phyloP scores from a whole-genome alignment of 1,140 invertebrate genomes.

The Pseudomyrmex concolor region DNA sequence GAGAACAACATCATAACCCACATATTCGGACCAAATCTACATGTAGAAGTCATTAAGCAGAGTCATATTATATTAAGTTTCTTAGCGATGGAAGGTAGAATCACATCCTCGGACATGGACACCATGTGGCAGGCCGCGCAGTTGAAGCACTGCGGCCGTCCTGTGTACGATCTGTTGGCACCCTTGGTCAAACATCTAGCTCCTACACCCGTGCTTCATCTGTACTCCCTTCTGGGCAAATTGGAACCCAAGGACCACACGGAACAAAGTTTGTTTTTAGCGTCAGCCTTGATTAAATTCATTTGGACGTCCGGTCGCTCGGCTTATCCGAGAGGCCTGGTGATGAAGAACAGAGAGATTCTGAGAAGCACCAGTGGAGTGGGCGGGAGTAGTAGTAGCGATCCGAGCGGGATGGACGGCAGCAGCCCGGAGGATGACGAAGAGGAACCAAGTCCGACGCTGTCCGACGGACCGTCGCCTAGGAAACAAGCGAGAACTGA shows the following conservation, averaged over 20 bases:
- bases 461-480: slow-evolving; percentile 84
- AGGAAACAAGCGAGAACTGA: slow-evolving; percentile 83
- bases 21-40: slow-evolving; percentile 97
- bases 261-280: slow-evolving; percentile 95
- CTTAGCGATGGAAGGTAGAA: slow-evolving; percentile 94
- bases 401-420: slow-evolving; percentile 90
- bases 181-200: slow-evolving; percentile 96
- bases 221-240: slow-evolving; percentile 93
- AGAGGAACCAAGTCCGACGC: slow-evolving; percentile 81
- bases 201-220: slow-evolving; percentile 93
- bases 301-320: slow-evolving; percentile 93
- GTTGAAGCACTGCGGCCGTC: slow-evolving; percentile 96
- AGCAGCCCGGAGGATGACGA: slow-evolving; percentile 89
- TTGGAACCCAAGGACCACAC: slow-evolving; percentile 96
- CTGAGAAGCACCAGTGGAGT: slow-evolving; percentile 75
- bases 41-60: slow-evolving; percentile 97
- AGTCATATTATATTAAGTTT: slow-evolving; percentile 97
- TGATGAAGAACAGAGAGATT: slow-evolving; percentile 82
- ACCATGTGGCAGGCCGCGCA: slow-evolving; percentile 97
- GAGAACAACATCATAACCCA: slow-evolving; percentile 97
- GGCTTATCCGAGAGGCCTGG: slow-evolving; percentile 82
- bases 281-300: slow-evolving; percentile 94
- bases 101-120: slow-evolving; percentile 96
- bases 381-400: slow-evolving; percentile 85
- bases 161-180: slow-evolving; percentile 95